phyloP scores from a whole-genome alignment of 2,797 vertebrate genomes.

The Diceros bicornis region DNA sequence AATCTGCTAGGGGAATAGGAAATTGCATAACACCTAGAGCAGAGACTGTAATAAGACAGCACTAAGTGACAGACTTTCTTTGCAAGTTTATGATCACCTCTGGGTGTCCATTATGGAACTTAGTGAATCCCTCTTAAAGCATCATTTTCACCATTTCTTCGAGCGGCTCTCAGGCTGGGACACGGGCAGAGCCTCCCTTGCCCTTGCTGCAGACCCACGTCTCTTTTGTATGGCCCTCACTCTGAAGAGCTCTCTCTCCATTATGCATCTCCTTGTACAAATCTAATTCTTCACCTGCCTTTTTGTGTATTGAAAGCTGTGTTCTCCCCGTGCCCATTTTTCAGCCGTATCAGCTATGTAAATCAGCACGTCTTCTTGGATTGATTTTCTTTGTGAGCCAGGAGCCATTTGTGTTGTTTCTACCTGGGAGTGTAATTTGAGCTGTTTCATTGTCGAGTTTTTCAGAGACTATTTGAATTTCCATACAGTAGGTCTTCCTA shows the following conservation, averaged over 20 bases:
- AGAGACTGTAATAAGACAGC: constrained; percentile 57
- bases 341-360: constrained; percentile 88
- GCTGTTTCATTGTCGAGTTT: constrained; percentile 87
- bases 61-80: constrained; percentile 72
- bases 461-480: constrained; percentile 88
- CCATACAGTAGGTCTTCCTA: constrained; percentile 84
- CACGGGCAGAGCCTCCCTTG: constrained; percentile 66
- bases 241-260: constrained; percentile 82
- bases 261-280: constrained; percentile 81
- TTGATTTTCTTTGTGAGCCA: constrained; percentile 90
- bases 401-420: constrained; percentile 87
- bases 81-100: constrained; percentile 76
- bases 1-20: constrained; percentile 57
- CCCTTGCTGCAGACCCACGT: constrained; percentile 67
- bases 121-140: constrained; percentile 78
- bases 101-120: constrained; percentile 70
- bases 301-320: constrained; percentile 83
- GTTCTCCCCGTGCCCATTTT: constrained; percentile 82
- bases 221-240: constrained; percentile 79
- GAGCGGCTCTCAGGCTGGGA: constrained; percentile 56
- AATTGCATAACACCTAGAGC: constrained; percentile 52
- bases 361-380: constrained; percentile 88
- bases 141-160: background rate
- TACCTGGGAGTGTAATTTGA: constrained; percentile 89
- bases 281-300: constrained; percentile 82